Evolutionary conservation across 2,113 vertebrate species (phyloP).

Genomic region (Epinephelus fuscoguttatus): DNA sequence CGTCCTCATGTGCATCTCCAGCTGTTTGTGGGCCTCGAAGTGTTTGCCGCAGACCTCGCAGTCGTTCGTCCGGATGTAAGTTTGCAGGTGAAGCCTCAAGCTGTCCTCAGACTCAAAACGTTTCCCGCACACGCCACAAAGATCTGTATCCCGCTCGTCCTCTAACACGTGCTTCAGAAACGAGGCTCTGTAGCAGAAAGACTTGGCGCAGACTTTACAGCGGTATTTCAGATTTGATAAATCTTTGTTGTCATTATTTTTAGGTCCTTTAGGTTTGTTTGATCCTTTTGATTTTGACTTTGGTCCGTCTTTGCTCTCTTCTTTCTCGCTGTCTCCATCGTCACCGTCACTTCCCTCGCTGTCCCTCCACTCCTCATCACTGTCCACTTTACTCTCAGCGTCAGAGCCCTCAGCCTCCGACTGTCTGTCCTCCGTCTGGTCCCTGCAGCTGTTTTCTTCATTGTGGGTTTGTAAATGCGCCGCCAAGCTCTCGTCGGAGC

Average conservation of each 20-base stretch:
- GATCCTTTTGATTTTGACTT: slow-evolving; percentile 4
- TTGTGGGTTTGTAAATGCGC: slow-evolving; percentile 34
- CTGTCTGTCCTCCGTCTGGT: background rate
- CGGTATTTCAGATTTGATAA: slow-evolving; percentile 4
- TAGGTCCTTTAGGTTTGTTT: background rate
- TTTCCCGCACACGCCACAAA: slow-evolving; percentile 40
- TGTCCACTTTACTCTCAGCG: background rate
- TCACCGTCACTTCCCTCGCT: background rate
- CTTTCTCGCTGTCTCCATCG: background rate
- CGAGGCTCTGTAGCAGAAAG: slow-evolving; percentile 46
- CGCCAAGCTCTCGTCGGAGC: slow-evolving; percentile 17
- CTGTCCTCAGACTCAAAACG: slow-evolving; percentile 26
- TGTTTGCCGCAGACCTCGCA: slow-evolving; percentile 42
- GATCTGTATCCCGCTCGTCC: background rate
- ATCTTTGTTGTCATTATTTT: background rate
- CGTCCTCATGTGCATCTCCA: slow-evolving; percentile 55
- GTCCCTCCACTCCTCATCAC: slow-evolving; percentile 27
- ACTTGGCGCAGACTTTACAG: slow-evolving; percentile 51
- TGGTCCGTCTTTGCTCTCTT: background rate
- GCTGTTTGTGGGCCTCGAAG: slow-evolving; percentile 48
- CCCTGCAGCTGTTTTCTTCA: slow-evolving; percentile 29
- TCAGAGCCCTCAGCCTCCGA: background rate
- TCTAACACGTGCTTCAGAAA: slow-evolving; percentile 47
- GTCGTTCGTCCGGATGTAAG: slow-evolving; percentile 31
- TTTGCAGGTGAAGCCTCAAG: slow-evolving; percentile 34